Base-by-base conservation (phyloP, 2,113 vertebrate species). In the Myocastor coypus region DNA sequence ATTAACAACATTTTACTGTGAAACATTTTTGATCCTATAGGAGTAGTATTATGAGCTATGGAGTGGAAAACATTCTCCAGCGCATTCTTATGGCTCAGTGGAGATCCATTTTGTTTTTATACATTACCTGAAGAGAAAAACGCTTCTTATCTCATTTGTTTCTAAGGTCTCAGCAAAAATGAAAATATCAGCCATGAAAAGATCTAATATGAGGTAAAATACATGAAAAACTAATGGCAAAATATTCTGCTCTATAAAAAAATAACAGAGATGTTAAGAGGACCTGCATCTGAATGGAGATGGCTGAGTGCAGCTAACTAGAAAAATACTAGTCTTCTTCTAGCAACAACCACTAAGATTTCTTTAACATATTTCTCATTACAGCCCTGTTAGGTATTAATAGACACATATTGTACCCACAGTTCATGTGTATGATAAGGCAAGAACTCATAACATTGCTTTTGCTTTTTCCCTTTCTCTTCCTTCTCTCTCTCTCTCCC, bases 161-260 rank as follows among this genome's bases (percentile, higher is more conserved):
- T 61, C 28, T 40, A 83, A 55, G 73, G 66, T 96, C 37, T 24
- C 66, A 85, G 64, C 86, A 80, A 93, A 89, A 94, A 75, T 86
- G 89, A 90, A 96, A 96, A 92, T 86, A n/a, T 46, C 83, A 64
- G 32, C 32, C 83, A 64, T n/a, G 80, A 78, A 87, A 94, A 96
- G 32, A 64, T 92, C 7, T 55, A 40, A 52, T 64, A 57, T 57
- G 59, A 84, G 26, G 7, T 91, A 93, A 94, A 93, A 87, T 92
- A 11, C 26, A 55, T 87, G 55, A 75, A 85, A 92, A 80, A 16
- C 89, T 75, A 63, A 80, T 55, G 73, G 6, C 92, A 22, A 96
- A 89, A 63, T 94, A 89, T 69, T 87, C n/a, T 94, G 2, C 64
- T 64, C 30, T 52, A 1, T 83, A 84, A 94, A 68, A 91, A 96